Evolutionary conservation across 2,113 vertebrate species (phyloP), one percentile per base, ranked within the genome.

Genomic region (Gambusia affinis): DNA sequence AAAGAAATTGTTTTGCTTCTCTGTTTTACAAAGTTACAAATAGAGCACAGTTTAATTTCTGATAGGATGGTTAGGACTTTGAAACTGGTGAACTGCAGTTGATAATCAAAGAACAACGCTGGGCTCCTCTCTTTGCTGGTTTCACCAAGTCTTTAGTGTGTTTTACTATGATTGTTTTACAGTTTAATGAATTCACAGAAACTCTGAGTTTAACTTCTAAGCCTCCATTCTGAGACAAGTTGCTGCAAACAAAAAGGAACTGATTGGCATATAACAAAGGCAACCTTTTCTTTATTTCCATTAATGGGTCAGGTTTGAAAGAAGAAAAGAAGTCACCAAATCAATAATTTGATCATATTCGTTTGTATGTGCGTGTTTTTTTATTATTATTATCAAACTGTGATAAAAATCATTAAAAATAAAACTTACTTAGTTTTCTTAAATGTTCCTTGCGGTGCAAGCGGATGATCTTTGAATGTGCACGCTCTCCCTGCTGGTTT

Each of bases 281-380:
- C 70, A 85, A 86, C 82, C 84, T 83, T 84, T 68, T 82, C 85
- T 89, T 83, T 67, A 79, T 82, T 8, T 1, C 33, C 85, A 89
- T 90, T 62, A 90, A 76, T 42, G 88, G 88, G 89, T 90, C 87
- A 88, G 76, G 70, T 79, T 63, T 67, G 75, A 57, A 57, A n/a
- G 8, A 54, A 54, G 19, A 54, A 10, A 54, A 54, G 7, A 57
- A 57, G 24, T 57, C 22, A 57, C 7, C 2, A 10, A 24, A 57
- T 57, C 8, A n/a, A 24, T 57, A 51, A n/a, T 24, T 57, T 57
- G 1, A 24, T n/a, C 51, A 3, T 57, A n/a, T 24, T 57, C 3
- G 51, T 57, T 57, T 57, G n/a, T 57, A n/a, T n/a, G 24, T 57
- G 44, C 8, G 1, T 47, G 4, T 4, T 51, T 19, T 12, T 15